Percentiles rank a stretch among this genome's conserved stretches.
Evolutionary conservation across 2,797 vertebrate genomes (phyloP).

Genomic region (Phoeniculus purpureus): DNA sequence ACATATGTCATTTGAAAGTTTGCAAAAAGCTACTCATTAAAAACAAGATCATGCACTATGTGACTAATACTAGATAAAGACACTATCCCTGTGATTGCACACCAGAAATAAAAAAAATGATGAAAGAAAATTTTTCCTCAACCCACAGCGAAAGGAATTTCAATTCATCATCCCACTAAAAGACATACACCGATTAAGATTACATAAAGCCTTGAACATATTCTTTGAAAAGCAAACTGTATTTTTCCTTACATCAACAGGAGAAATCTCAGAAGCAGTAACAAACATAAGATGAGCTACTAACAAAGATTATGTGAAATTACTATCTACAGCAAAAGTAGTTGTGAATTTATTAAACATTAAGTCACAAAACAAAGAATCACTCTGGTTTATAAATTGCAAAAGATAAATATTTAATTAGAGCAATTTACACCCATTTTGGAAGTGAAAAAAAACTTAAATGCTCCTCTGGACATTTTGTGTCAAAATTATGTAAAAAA

Average conservation of each 20-base stretch:
- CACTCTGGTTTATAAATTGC: not conserved
- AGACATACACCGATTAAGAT: not conserved
- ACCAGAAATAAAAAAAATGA: slow-evolving; percentile 2
- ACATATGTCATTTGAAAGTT: slow-evolving; percentile 48
- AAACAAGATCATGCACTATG: slow-evolving; percentile 10
- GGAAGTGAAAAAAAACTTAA: not conserved
- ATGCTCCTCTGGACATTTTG: not conserved
- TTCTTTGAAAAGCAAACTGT: not conserved
- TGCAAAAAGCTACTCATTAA: slow-evolving; percentile 40
- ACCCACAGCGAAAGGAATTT: not conserved
- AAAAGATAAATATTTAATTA: not conserved
- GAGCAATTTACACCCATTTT: not conserved
- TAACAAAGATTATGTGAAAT: not conserved
- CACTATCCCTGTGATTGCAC: not conserved
- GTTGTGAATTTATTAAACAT: not conserved
- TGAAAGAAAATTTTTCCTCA: not conserved
- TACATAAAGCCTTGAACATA: not conserved
- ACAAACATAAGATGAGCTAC: not conserved
- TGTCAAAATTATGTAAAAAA: not conserved
- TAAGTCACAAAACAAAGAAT: not conserved
- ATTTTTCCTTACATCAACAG: not conserved
- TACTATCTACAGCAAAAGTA: not conserved
- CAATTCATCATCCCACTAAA: not conserved
- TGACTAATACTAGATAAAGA: not conserved
- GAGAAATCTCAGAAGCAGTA: not conserved